Evolutionary conservation across 2,888 invertebrate species (phyloP), one percentile per base, ranked within the genome.

Genomic region (Caenorhabditis sp.): DNA sequence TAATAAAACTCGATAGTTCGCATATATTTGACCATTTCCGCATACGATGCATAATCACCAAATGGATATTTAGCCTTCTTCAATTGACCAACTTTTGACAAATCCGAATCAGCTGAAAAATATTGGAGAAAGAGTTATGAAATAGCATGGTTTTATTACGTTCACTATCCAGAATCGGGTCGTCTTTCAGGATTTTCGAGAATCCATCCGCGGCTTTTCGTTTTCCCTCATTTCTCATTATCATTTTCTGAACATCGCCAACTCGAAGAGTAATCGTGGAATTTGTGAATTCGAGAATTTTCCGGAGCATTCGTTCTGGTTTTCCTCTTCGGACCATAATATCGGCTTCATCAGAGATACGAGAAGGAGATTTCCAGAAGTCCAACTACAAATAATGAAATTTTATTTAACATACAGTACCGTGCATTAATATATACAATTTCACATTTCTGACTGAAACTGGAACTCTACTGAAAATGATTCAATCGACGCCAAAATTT

Each of bases 1-100:
- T 86, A 86, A 70, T 85, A 85, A 70, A 85, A 86, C 64, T 82
- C 84, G 59, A 83, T 76, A n/a, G 83, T 78, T 53, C 83, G 62
- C 81, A 83, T 82, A 65, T 74, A 85, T 49, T 84, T 79, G 53
- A 86, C 71, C 86, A 87, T 86, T 21, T 84, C 77, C 3, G 81
- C 75, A 59, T 86, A 87, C n/a, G 78, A 74, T 4, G 83, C 81
- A 68, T 87, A 87, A 59, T 83, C 82, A 25, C 85, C 85, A 52
- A 83, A 85, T 21, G 83, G 83, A 38, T 83, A 84, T 56, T 83
- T 80, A 21, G 82, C 80, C 27, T 76, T 82, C 43, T 79, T 76
- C 63, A 85, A 59, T 38, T 74, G 60, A 8, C 80, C 82, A 4
- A 85, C 70, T 52, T 72, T 67, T 17, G 77, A 63, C 14, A 68